Evolutionary conservation across 2,797 vertebrate species (phyloP).

Genomic region (Dromococcyx pavoninus): DNA sequence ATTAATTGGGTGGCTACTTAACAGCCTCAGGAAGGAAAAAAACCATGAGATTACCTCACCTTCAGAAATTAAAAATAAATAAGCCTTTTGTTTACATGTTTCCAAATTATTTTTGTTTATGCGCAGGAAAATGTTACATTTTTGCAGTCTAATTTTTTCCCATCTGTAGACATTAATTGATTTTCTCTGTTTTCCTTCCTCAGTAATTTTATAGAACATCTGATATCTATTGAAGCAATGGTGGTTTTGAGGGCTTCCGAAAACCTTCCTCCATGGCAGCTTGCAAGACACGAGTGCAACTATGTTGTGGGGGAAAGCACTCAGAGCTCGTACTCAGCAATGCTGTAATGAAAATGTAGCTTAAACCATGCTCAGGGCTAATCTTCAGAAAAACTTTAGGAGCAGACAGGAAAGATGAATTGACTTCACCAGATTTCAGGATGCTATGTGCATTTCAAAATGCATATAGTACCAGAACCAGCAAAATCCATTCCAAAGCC

Average conservation of each 20-base stretch:
- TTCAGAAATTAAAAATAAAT: neutral
- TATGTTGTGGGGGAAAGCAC: neutral
- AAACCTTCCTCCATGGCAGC: neutral
- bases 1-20: neutral
- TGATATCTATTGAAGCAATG: neutral
- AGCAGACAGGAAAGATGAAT: neutral
- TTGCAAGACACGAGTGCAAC: neutral
- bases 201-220: neutral
- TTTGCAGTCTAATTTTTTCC: neutral
- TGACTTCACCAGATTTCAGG: neutral
- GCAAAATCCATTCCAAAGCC: neutral
- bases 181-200: neutral
- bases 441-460: neutral
- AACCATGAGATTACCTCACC: neutral
- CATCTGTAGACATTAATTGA: neutral
- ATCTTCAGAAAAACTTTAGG: neutral
- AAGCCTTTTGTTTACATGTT: neutral
- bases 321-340: neutral
- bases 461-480: neutral
- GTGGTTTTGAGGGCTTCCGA: neutral
- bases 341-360: neutral
- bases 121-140: neutral
- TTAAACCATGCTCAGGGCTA: neutral
- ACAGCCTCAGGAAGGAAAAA: neutral
- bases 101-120: neutral